Base-by-base conservation (phyloP, 2,888 invertebrate species). In the Melipona beecheii region DNA sequence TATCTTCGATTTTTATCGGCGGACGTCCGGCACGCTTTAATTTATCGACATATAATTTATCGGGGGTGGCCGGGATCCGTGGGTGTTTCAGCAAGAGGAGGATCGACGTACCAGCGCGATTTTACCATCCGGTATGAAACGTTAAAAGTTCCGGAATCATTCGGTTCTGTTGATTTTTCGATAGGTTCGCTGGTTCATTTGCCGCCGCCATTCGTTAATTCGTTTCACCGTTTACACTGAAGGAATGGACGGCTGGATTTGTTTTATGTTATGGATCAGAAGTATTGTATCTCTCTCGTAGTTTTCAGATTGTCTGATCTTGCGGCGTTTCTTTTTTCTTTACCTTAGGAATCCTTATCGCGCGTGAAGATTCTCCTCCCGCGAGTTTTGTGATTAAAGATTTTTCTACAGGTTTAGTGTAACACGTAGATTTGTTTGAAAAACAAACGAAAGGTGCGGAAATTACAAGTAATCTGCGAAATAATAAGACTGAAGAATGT, bases 31-130 rank as follows among this genome's bases (percentile, higher is more conserved):
- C 43, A 72, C 60, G 75, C 62, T 77, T 84, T 80, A 76, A 84
- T 84, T 84, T 81, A 77, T 84, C 78, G 78, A 82, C 82, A 65
- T 82, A 83, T 82, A 83, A 81, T 83, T 83, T 83, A 81, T 81
- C 82, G 81, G 81, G 70, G 75, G 66, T 56, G 66, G 72, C 49
- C 43, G 72, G 65, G 52, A 58, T n/a, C 58, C 60, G 60, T 56
- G 54, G 75, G 64, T 71, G 66, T 74, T 74, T 31, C 66, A 65
- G 69, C 43, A 54, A 49, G 70, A 75, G 72, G 24, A 64, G 62
- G 74, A 74, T 65, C 66, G 21, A 70, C 56, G 21, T 27, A 9
- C 52, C 24, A 58, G 17, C 64, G 70, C 73, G 77, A n/a, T 60
- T 75, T 83, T 81, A 83, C 82, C 81, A 71, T 81, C 81, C 66